Percentiles rank a stretch among this genome's conserved stretches.
Conservation (phyloP, 2,888 invertebrate genomes). For the Palloptera scutellata region DNA sequence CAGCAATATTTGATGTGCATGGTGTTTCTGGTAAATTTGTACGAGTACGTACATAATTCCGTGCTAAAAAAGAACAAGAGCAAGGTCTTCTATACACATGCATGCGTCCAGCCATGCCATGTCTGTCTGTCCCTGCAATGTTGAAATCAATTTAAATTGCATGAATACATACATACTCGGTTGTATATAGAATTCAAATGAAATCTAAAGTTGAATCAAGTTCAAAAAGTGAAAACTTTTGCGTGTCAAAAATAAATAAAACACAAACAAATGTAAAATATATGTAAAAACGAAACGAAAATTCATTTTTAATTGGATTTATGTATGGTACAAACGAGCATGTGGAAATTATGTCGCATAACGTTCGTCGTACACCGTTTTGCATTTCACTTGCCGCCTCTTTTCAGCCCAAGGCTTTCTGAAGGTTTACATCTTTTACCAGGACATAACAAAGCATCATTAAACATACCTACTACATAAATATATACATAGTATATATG, state of each 20-base stretch:
- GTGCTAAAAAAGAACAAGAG: constrained; percentile 21
- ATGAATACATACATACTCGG: background rate
- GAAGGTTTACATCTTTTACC: too few species aligned
- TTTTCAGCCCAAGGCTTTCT: too few species aligned
- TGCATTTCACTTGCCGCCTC: too few species aligned
- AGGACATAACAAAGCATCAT: background rate
- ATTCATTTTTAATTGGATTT: constrained; percentile 55
- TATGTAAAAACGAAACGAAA: too few species aligned
- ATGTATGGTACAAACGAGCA: constrained; percentile 30
- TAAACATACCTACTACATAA: background rate
- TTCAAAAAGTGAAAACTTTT: constrained; percentile 37
- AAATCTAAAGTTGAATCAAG: constrained; percentile 9
- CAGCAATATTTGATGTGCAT: constrained; percentile 8
- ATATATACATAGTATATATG: constrained; percentile 1
- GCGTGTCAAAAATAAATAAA: constrained; percentile 15
- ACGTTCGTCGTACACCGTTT: background rate
- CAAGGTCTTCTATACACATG: constrained; percentile 26
- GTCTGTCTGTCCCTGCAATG: background rate
- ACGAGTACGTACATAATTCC: constrained; percentile 3
- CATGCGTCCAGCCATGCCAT: constrained; percentile 11
- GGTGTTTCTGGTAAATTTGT: constrained; percentile 7
- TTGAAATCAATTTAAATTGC: background rate
- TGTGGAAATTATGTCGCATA: constrained; percentile 20
- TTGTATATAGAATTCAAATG: background rate
- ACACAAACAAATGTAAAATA: too few species aligned